A percentile compares a stretch with the other conserved stretches of the same genome.
These are phyloP conservation scores for Lepus europaeus DNA, from an alignment of 2,113 vertebrate genomes.

Conservation along the genomic window DNA sequence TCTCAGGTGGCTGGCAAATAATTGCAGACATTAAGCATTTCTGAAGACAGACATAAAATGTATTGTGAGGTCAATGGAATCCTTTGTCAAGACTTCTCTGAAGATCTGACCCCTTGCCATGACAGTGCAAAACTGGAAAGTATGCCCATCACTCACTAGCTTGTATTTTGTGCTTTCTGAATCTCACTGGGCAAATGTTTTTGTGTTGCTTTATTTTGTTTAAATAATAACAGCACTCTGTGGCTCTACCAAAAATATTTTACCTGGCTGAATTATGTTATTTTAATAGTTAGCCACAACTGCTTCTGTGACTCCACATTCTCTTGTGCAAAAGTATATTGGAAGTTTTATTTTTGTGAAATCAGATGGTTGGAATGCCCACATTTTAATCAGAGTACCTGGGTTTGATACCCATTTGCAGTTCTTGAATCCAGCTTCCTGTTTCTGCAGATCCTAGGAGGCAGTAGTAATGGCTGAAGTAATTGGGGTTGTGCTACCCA, in stretches of 20 bases:
- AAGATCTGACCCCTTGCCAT: slow-evolving; percentile 69
- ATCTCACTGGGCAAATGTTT: slow-evolving; percentile 43
- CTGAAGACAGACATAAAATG: slow-evolving; percentile 79
- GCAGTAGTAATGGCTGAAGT: no score
- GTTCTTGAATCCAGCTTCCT: no score
- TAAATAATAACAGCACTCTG: slow-evolving; percentile 52
- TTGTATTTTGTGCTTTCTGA: slow-evolving; percentile 52
- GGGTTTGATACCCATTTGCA: no score
- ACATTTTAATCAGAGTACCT: no score
- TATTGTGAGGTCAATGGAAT: slow-evolving; percentile 83
- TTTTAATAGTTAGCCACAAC: slow-evolving; percentile 74
- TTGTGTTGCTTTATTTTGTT: slow-evolving; percentile 52
- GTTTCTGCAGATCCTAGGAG: no score
- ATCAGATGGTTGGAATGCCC: no score
- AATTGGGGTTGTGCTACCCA: no score
- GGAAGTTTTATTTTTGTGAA: neutral
- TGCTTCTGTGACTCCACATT: slow-evolving; percentile 55
- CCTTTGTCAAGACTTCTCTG: slow-evolving; percentile 81
- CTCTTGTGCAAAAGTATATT: slow-evolving; percentile 48
- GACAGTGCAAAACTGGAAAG: slow-evolving; percentile 72
- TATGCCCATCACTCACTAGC: slow-evolving; percentile 58
- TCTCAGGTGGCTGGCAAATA: slow-evolving; percentile 59
- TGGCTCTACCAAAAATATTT: slow-evolving; percentile 51
- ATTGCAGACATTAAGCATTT: slow-evolving; percentile 83
- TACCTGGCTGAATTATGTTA: slow-evolving; percentile 24